phyloP scores from a whole-genome alignment of 2,113 vertebrate species.

The Rhinopomastus cyanomelas region DNA sequence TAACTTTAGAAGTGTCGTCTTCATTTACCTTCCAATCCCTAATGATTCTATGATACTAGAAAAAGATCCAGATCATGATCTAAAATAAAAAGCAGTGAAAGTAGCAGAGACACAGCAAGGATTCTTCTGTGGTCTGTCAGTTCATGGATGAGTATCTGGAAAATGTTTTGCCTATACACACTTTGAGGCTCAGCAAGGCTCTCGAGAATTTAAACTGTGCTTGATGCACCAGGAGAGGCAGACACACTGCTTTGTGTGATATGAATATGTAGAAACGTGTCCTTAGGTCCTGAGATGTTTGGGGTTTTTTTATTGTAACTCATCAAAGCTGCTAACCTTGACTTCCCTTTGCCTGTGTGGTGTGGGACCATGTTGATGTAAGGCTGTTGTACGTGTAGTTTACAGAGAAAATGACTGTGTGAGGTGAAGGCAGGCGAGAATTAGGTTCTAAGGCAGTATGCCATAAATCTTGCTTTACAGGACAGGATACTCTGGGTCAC shows the following conservation, averaged over 20 bases:
- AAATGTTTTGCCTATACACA: neutral
- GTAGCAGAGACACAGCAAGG: neutral
- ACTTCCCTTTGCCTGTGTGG: neutral
- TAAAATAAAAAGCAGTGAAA: neutral
- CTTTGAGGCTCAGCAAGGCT: neutral
- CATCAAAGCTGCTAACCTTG: slow-evolving; percentile 1
- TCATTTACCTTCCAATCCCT: too few relatives aligned
- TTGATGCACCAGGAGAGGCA: neutral
- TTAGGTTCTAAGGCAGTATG: slow-evolving; percentile 13
- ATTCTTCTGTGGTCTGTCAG: neutral
- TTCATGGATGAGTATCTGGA: neutral
- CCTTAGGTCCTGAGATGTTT: neutral
- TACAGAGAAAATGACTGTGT: slow-evolving; percentile 23
- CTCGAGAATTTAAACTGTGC: neutral
- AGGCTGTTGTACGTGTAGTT: neutral
- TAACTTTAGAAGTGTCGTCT: neutral
- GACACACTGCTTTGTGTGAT: neutral
- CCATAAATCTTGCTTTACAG: slow-evolving; percentile 51
- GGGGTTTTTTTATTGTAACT: neutral
- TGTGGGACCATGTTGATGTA: neutral
- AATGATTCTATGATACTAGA: too few relatives aligned
- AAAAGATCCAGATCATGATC: neutral
- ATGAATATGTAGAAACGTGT: neutral
- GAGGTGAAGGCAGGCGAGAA: neutral
- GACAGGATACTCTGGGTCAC: neutral